Evolutionary conservation across 2,888 invertebrate genomes (phyloP), one percentile per base, ranked within the genome.

Genomic region (Hydropsyche betteni): DNA sequence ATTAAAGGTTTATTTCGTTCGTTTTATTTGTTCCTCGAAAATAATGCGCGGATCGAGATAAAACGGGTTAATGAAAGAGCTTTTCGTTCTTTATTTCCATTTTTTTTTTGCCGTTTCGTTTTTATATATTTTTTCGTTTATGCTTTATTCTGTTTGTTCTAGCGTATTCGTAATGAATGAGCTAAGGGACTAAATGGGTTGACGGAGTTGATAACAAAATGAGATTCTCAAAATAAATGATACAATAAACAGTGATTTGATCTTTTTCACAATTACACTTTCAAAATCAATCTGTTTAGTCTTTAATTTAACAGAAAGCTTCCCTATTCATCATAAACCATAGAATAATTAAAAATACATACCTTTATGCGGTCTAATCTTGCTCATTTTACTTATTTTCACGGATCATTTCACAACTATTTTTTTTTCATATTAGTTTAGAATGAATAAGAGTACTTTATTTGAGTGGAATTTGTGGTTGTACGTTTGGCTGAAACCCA

Each of bases 401-500:
- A 44, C 44, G 44, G 6, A 8, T 44, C 0, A 8, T 10, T 10
- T 6, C 3, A 10, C 10, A 44, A 44, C 5, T 7, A 5, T 44
- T 44, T 44, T 44, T 44, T 8, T 44, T 44, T 44, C 44, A 10
- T 58, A 58, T 58, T 58, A 58, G 58, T 58, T 58, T 58, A 58
- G 8, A 58, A 24, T 7, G 58, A 58, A 24, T 8, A 16, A 1
- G 8, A 24, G 36, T 51, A 34, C 34, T 58, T 58, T 71, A 58
- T 71, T 44, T n/a, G 53, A 50, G 61, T 55, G 44, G 10, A 4
- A 10, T 44, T 10, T 44, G 68, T 44, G 55, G 68, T 75, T 77
- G 51, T 68, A 71, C 69, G 52, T 55, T 24, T 77, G 77, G 78
- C 77, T 68, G 61, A 14, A 44, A 34, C 76, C 78, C 78, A 78